These are phyloP conservation scores for Tetragonula clypearis DNA, from an alignment of 1,140 invertebrate species.

Conservation along the genomic window DNA sequence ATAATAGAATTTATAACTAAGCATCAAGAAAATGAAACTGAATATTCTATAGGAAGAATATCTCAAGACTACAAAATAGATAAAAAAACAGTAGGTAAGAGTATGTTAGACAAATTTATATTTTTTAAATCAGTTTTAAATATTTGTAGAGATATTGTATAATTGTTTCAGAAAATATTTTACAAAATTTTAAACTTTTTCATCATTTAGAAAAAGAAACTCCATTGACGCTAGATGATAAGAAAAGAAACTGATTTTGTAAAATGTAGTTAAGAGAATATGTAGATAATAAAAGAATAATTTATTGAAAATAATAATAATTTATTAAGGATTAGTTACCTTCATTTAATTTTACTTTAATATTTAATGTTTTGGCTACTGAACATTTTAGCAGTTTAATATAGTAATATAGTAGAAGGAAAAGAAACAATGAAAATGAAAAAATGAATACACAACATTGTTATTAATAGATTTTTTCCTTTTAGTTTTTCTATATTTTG, in stretches of 20 bases:
- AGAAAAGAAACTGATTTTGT: not conserved
- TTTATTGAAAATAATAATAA: not conserved
- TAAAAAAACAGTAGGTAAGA: slow-evolving; percentile 83
- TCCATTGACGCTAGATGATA: not conserved
- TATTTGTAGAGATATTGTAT: not conserved
- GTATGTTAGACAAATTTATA: slow-evolving; percentile 21
- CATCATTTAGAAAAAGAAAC: not conserved
- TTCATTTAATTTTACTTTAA: not conserved
- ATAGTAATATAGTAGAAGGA: not conserved
- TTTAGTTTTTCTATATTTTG: not conserved
- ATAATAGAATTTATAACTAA: slow-evolving; percentile 84
- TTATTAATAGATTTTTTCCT: not conserved
- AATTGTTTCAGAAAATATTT: slow-evolving; percentile 47
- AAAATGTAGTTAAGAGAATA: not conserved
- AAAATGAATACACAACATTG: not conserved
- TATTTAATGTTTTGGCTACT: not conserved
- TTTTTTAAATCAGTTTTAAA: not conserved
- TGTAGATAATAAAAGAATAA: slow-evolving; percentile 19
- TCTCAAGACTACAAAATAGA: slow-evolving; percentile 86
- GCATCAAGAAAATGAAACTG: slow-evolving; percentile 83
- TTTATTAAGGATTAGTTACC: not conserved
- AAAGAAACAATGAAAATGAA: not conserved
- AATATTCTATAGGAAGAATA: slow-evolving; percentile 83
- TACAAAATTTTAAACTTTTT: slow-evolving; percentile 42
- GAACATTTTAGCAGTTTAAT: not conserved